Evolutionary conservation across 2,113 vertebrate species (phyloP), one percentile per base, ranked within the genome.

Genomic region (Excalfactoria chinensis): DNA sequence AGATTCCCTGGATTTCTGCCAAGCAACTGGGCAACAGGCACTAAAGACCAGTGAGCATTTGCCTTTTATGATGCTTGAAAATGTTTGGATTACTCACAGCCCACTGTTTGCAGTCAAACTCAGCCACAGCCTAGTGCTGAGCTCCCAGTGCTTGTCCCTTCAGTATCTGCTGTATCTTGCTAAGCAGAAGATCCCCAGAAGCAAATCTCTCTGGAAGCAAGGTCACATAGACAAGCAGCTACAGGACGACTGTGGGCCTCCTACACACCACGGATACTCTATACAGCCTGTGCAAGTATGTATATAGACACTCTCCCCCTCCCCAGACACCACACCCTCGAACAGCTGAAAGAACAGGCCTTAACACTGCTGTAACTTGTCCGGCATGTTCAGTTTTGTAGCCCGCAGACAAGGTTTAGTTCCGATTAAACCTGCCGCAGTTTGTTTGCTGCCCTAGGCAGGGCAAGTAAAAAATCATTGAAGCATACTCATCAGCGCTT

Each of bases 311-410:
- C 37, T 30, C 49, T 79, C 62, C 64, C 90, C 69, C 68, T 93
- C 71, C 89, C n/a, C 78, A 77, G 62, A 32, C 62, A 89, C 91
- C 82, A 82, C 90, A 68, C 77, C 86, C 90, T 70, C 51, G 15
- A 96, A 93, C 94, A 96, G 97, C 96, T 97, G 97, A 96, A 93
- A 88, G 95, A 94, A 60, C 86, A 70, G 15, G 85, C 78, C 89
- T 92, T 73, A 88, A 68, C 7, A 18, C 81, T 88, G 51, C 88
- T 89, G 92, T 75, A 95, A 95, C 92, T 91, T 81, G 91, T 60
- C 82, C 40, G 15, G 88, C 34, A 43, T 40, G 82, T 96, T 95
- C 0, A 1, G 95, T 89, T 96, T 84, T 96, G 90, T 87, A 96
- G 84, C 75, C 95, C 87, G 53, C 71, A 41, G 59, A 34, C 11